A percentile compares a stretch with the other conserved stretches of the same genome.
These are phyloP conservation scores for Lipophrys pholis DNA, from an alignment of 2,113 vertebrate species.

Conservation along the genomic window DNA sequence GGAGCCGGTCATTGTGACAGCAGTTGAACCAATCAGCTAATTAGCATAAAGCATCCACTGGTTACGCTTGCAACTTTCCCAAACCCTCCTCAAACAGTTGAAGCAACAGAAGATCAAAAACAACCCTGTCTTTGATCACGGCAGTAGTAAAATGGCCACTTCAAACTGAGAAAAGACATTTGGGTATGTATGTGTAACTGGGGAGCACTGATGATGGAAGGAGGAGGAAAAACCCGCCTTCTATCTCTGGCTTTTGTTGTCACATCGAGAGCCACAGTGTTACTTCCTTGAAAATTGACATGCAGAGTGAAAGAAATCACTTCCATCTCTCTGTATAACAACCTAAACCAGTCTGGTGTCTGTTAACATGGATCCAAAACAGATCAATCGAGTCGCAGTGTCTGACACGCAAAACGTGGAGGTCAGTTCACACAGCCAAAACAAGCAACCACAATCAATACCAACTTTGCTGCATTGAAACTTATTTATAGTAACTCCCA, in stretches of 20 bases:
- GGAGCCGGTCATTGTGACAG: slow-evolving; percentile 39
- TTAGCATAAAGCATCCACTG: slow-evolving; percentile 28
- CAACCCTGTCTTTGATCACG: not conserved
- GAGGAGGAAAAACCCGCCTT: slow-evolving; percentile 2
- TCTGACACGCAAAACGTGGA: slow-evolving; percentile 55
- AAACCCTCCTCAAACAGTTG: slow-evolving; percentile 23
- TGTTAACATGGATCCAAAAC: slow-evolving; percentile 29
- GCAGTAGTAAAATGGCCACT: not conserved
- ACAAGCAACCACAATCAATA: slow-evolving; percentile 67
- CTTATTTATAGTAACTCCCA: slow-evolving; percentile 72
- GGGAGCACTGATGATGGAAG: slow-evolving; percentile 29
- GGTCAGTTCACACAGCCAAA: slow-evolving; percentile 55
- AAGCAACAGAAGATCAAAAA: slow-evolving; percentile 2
- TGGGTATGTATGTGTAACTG: slow-evolving; percentile 49
- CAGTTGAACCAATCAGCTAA: slow-evolving; percentile 49
- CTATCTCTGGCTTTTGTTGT: slow-evolving; percentile 1
- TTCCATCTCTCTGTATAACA: too few relatives aligned
- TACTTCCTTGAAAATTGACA: too few relatives aligned
- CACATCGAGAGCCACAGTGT: too few relatives aligned
- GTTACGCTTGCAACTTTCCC: slow-evolving; percentile 27
- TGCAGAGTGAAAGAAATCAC: too few relatives aligned
- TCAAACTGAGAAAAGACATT: slow-evolving; percentile 36
- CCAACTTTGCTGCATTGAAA: slow-evolving; percentile 55
- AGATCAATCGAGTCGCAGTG: slow-evolving; percentile 41
- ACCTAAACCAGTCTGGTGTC: slow-evolving; percentile 2